Evolutionary conservation across 2,113 vertebrate genomes (phyloP), one percentile per base, ranked within the genome.

Genomic region (Pholis gunnellus): DNA sequence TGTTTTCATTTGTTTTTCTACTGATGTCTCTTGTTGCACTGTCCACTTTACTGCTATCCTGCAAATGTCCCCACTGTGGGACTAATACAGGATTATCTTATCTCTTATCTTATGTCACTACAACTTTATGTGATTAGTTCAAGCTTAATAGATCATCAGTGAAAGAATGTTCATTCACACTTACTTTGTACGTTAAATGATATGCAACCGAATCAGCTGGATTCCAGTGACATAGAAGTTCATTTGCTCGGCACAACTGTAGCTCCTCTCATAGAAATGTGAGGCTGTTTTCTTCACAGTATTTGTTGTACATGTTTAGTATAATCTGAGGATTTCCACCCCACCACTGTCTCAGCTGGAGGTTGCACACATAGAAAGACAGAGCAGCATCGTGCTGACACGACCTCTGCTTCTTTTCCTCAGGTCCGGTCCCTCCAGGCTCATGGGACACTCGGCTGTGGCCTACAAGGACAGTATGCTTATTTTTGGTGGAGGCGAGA

Each of bases 361-460:
- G 57, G 15, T 34, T 20, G 20, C 18, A 15, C 42, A 56, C 42
- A 54, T 48, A 17, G 2, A 15, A 54, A 54, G 52, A 20, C 48
- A 42, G 40, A 42, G 3, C 2, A 42, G 8, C 40, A 34, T 0
- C 5, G 5, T 79, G 71, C 34, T 83, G 22, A 83, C 20, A 6
- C n/a, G 38, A 3, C 63, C 34, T 57, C 0, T 72, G 46, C 29
- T 29, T 82, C 31, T 76, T 69, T n/a, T 52, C 42, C 69, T 50
- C 82, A 97, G 97, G 79, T 96, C 95, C 5, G 96, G 97, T 9
- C 96, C 97, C 34, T 94, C 96, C 40, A 95, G 92, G 4, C 88
- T 95, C 29, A 94, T 96, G 72, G 97, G 97, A 27, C 97, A 98
- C 13, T 94, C 96, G 0, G 95, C 96, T 0, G 66, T 96, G 57